These are phyloP conservation scores for Cotesia vestalis DNA, from an alignment of 1,140 invertebrate genomes.

Conservation along the genomic window DNA sequence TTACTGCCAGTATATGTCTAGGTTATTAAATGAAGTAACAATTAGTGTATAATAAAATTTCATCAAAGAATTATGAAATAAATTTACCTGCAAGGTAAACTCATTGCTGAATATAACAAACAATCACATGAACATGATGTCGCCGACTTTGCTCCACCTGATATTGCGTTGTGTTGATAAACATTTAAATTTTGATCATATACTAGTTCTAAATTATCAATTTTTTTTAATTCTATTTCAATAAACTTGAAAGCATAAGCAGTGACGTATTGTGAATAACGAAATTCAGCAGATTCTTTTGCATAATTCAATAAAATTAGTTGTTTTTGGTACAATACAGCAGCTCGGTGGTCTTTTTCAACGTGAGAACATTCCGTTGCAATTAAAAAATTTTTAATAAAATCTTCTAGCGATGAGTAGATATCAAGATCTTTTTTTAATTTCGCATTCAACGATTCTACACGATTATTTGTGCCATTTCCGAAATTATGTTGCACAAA, in stretches of 20 bases:
- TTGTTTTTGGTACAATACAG: conserved; percentile 17
- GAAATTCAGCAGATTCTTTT: conserved; percentile 4
- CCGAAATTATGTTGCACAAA: conserved; percentile 30
- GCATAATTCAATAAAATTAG: neutral
- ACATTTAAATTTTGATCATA: conserved; percentile 1
- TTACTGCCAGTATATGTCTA: conserved; percentile 30
- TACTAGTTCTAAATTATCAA: neutral
- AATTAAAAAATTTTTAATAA: conserved; percentile 5
- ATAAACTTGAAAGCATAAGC: conserved; percentile 30
- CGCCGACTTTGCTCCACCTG: neutral
- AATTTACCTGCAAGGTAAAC: conserved; percentile 29
- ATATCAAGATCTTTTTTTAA: conserved; percentile 22
- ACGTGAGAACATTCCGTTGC: neutral
- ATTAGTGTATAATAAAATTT: neutral
- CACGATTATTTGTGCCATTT: conserved; percentile 33
- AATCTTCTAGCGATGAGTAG: too few relatives aligned
- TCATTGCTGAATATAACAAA: conserved; percentile 23
- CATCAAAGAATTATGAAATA: neutral
- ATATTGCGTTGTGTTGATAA: neutral
- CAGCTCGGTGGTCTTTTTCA: conserved; percentile 25
- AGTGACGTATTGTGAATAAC: conserved; percentile 23
- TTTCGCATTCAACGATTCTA: conserved; percentile 32
- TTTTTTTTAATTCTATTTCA: neutral
- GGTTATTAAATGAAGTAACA: neutral
- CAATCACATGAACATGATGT: conserved; percentile 21